A percentile compares a stretch with the other conserved stretches of the same genome.
phyloP scores from a whole-genome alignment of 2,797 vertebrate species.

The Gobio occitaniae region DNA sequence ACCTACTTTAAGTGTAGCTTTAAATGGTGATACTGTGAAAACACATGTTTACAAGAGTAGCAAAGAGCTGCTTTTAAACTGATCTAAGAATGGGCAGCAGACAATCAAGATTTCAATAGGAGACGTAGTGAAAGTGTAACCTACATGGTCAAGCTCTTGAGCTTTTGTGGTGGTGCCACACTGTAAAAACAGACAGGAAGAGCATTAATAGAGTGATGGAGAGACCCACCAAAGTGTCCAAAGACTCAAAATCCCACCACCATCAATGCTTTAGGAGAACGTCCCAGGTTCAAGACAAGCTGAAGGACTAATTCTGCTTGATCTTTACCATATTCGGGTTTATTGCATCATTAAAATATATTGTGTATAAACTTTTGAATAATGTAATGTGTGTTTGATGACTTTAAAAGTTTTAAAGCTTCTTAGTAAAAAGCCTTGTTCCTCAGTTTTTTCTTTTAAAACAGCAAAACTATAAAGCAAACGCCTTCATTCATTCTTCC shows the following conservation, averaged over 20 bases:
- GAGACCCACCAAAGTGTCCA: constrained; percentile 38
- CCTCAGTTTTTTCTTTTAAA: no score
- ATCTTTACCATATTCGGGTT: not conserved
- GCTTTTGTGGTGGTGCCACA: constrained; percentile 71
- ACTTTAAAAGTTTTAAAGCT: no score
- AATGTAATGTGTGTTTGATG: no score
- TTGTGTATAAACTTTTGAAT: not conserved
- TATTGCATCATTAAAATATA: not conserved
- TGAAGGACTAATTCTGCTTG: not conserved
- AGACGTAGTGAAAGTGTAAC: constrained; percentile 69
- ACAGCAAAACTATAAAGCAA: no score
- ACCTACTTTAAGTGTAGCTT: not conserved
- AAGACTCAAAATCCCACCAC: constrained; percentile 40
- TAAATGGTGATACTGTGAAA: not conserved
- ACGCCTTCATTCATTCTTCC: not conserved
- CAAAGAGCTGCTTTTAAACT: not conserved
- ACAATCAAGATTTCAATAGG: not conserved
- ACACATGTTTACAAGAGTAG: not conserved
- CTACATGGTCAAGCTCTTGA: constrained; percentile 90
- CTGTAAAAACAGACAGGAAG: constrained; percentile 85
- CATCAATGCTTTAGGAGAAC: constrained; percentile 11
- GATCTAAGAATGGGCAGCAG: not conserved
- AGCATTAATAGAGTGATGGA: constrained; percentile 69
- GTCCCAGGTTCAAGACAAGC: not conserved
- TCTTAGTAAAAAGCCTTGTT: no score